Evolutionary conservation across 2,797 vertebrate genomes (phyloP).

Genomic region (Galago senegalensis): DNA sequence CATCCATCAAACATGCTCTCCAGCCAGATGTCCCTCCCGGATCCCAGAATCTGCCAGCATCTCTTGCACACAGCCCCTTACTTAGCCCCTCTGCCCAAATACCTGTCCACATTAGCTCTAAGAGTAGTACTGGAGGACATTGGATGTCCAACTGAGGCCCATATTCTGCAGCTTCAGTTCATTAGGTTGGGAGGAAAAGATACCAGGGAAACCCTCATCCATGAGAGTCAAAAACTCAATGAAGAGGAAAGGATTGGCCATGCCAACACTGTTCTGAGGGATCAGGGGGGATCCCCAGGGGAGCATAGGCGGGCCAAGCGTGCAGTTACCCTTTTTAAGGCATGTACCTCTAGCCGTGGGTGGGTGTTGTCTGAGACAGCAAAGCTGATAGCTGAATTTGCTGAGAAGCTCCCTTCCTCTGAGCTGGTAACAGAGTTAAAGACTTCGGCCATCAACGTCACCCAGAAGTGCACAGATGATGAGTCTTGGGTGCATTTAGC

Average conservation of each 20-base stretch:
- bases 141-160: background rate
- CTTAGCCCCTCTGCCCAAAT: background rate
- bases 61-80: background rate
- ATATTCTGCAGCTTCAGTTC: background rate
- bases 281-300: background rate
- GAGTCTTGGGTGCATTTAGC: constrained; percentile 34
- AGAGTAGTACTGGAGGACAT: background rate
- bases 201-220: background rate
- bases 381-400: background rate
- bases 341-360: background rate
- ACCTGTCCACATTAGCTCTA: background rate
- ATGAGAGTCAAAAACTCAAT: background rate
- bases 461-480: background rate
- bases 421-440: constrained; percentile 15
- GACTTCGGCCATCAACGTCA: background rate
- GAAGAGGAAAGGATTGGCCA: background rate
- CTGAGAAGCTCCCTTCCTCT: background rate
- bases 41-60: background rate
- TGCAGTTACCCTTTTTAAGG: background rate
- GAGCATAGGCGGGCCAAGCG: background rate
- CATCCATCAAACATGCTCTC: background rate
- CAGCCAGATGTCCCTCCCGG: background rate
- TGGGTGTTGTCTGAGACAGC: background rate
- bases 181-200: background rate
- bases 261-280: background rate